Base-by-base conservation (phyloP, 2,797 vertebrate species). In the Otolemur crassicaudatus region DNA sequence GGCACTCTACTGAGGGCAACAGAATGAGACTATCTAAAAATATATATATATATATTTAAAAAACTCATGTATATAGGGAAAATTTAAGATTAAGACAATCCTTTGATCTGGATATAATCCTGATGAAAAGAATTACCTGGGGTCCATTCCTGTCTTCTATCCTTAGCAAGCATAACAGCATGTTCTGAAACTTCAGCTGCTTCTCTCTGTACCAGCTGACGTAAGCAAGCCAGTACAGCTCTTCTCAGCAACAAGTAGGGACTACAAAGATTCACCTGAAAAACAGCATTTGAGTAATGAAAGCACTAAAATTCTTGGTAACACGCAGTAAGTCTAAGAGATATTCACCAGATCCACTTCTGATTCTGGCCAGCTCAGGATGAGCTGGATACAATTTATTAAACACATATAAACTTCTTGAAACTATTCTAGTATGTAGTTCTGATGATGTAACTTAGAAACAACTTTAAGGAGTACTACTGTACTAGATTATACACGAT, bases 201-300 rank as follows among this genome's bases (percentile, higher is more conserved):
- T 97, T 99, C 99, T 89, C 99, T 98, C 98, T 99, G 99, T 31
- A 99, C 99, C 63, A 99, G 99, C 53, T 99, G 99, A 93, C 98
- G 98, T 97, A 99, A 98, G 97, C 99, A 99, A 60, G 99, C 99
- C 91, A 99, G 98, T 77, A 99, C 99, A 0, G 99, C 99, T 31
- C 99, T 99, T 65, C 99, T 99, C 96, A 99, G 92, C 63, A 99
- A 90, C 85, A 99, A 98, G 97, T 99, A 99, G 0, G 99, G 99
- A 97, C 99, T 99, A 97, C 99, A 99, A 94, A 99, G 98, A 98
- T 99, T 99, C 82, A 99, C 99, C 99, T 99, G 98, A 96, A 99
- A 98, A 86, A 97, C 7, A 96, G 5, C 98, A 97, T 94, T 96
- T 77, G 95, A 69, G 89, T 79, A 95, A 82, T 97, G 76, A 98